Evolutionary conservation across 2,888 invertebrate species (phyloP), one percentile per base, ranked within the genome.

Genomic region (Drosophila aldrichi): DNA sequence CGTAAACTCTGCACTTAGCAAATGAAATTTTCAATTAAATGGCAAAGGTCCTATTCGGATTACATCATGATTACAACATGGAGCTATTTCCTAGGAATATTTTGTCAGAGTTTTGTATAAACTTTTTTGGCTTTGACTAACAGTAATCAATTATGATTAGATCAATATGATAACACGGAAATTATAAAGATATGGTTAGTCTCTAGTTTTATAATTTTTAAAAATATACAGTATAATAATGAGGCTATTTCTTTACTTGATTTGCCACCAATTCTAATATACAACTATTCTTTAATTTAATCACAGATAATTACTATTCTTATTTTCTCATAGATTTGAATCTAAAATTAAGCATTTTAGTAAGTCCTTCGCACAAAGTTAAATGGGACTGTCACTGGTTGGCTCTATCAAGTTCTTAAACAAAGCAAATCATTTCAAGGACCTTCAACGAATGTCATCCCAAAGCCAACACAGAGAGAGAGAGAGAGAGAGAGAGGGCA

Each of bases 1-100:
- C 82, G 77, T 85, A 84, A 84, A 84, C 84, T 72, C 68, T 70
- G 71, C 79, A 77, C 85, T 83, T 83, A 88, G 74, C 82, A 65
- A 88, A 84, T 77, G 61, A 76, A 81, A 57, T 70, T 79, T 55
- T 61, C 57, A 69, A 77, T 72, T 49, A 49, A 73, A 59, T 73
- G 29, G 25, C 44, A 60, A 34, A 36, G 56, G 41, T 65, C 46
- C 51, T 36, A 44, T 62, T 51, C 34, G 2, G 46, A 44, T 43
- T 22, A 22, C 62, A 36, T 20, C 25, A 49, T 25, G 36, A 29
- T 49, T 12, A 34, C 18, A 1, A n/a, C 1, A 49, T 7, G 12
- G 49, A 20, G 18, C 6, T 25, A 38, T 38, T 22, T 6, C 36
- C 36, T 9, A 54, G n/a, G 3, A 32, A 32, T 10, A 32, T 32